Evolutionary conservation across 2,113 vertebrate species (phyloP).

Genomic region (Microtus montanus): DNA sequence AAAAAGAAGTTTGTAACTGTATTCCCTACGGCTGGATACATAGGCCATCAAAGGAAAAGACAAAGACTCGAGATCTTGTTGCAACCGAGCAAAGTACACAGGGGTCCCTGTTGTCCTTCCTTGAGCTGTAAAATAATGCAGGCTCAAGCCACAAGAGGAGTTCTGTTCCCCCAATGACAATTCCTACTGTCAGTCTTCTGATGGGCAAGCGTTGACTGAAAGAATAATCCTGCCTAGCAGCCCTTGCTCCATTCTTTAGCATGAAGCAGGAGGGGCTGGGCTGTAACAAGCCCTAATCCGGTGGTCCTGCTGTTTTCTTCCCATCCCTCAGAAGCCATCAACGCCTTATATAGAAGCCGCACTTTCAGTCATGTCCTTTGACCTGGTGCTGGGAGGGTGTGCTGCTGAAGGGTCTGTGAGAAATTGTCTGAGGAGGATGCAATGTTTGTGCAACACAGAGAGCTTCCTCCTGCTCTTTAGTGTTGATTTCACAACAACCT

Average conservation of each 20-base stretch:
- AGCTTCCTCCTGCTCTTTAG: background rate
- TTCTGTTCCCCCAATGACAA: background rate
- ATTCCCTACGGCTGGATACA: background rate
- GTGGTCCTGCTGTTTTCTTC: background rate
- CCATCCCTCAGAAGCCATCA: background rate
- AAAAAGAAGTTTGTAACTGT: background rate
- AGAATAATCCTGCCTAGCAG: background rate
- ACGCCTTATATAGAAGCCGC: background rate
- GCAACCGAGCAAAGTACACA: background rate
- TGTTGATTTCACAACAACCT: conserved; percentile 27
- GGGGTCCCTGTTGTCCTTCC: background rate
- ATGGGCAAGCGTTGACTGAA: background rate
- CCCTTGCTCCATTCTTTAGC: background rate
- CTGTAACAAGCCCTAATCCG: background rate
- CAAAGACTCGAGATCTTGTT: background rate
- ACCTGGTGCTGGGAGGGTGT: background rate
- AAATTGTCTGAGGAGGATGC: background rate
- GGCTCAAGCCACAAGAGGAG: background rate
- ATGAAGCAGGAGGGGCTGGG: background rate
- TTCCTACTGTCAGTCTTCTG: background rate
- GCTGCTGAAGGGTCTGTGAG: background rate
- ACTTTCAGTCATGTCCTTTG: background rate
- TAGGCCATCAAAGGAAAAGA: background rate
- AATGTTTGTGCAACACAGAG: background rate
- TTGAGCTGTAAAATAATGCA: background rate